Evolutionary conservation across 2,113 vertebrate genomes (phyloP).

Genomic region (Delphinapterus leucas): DNA sequence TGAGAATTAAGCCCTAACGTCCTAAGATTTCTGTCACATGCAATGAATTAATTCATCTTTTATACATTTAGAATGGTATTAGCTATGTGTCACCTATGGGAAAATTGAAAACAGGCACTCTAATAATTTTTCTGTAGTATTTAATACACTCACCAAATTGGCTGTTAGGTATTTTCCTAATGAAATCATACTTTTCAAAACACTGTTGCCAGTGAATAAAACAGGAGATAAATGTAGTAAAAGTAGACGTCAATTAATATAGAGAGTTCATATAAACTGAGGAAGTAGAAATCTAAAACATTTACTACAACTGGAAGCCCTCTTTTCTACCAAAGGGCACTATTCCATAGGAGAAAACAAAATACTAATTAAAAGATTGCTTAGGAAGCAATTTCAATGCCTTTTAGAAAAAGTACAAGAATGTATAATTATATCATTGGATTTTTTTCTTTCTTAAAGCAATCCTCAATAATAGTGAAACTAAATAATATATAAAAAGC

Average conservation of each 20-base stretch:
- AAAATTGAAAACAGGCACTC: neutral
- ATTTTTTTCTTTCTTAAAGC: neutral
- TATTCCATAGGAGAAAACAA: neutral
- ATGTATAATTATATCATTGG: neutral
- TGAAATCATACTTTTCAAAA: constrained; percentile 24
- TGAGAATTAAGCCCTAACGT: neutral
- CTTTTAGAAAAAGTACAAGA: neutral
- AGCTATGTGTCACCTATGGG: neutral
- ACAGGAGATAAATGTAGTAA: neutral
- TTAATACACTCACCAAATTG: neutral
- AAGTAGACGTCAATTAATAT: neutral
- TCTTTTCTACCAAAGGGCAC: neutral
- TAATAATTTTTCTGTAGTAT: neutral
- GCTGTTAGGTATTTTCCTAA: neutral
- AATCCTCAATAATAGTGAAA: neutral
- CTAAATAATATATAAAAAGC: neutral
- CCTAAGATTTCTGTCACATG: neutral
- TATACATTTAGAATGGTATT: neutral
- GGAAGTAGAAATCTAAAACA: neutral
- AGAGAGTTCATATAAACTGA: neutral
- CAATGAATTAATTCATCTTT: neutral
- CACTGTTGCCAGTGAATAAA: neutral
- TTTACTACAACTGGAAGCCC: neutral
- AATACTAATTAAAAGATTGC: neutral
- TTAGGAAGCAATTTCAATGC: neutral